Evolutionary conservation across 2,113 vertebrate species (phyloP).

Genomic region (Scolopax mira): DNA sequence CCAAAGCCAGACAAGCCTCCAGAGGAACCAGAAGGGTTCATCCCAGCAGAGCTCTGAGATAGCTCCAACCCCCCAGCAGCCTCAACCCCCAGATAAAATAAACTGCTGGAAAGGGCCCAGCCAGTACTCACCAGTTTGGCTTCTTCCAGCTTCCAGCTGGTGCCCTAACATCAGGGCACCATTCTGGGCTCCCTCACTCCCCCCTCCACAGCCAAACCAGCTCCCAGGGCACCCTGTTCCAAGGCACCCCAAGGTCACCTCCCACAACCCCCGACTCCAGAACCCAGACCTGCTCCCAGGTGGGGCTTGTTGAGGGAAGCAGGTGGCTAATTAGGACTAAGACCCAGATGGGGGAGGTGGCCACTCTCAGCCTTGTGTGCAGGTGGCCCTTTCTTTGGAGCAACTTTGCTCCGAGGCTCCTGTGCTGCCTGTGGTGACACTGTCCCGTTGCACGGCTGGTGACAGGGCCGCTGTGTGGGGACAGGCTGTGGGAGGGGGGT

Average conservation of each 20-base stretch:
- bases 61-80: neutral
- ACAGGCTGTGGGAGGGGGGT: neutral
- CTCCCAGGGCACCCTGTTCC: neutral
- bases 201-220: fast-evolving
- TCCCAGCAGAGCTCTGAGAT: neutral
- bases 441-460: fast-evolving
- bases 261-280: fast-evolving
- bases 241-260: fast-evolving
- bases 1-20: neutral
- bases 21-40: neutral
- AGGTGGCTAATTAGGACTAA: neutral
- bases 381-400: fast-evolving
- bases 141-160: neutral
- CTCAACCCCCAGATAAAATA: neutral
- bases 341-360: neutral
- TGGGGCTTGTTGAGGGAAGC: neutral
- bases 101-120: neutral
- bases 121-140: neutral
- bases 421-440: fast-evolving
- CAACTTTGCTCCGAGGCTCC: too few species aligned
- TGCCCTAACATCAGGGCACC: neutral
- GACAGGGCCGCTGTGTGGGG: neutral
- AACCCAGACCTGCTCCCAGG: neutral
- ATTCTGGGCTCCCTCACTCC: fast-evolving
- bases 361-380: neutral